Evolutionary conservation across 2,888 invertebrate species (phyloP).

Genomic region (Atrina japonica): DNA sequence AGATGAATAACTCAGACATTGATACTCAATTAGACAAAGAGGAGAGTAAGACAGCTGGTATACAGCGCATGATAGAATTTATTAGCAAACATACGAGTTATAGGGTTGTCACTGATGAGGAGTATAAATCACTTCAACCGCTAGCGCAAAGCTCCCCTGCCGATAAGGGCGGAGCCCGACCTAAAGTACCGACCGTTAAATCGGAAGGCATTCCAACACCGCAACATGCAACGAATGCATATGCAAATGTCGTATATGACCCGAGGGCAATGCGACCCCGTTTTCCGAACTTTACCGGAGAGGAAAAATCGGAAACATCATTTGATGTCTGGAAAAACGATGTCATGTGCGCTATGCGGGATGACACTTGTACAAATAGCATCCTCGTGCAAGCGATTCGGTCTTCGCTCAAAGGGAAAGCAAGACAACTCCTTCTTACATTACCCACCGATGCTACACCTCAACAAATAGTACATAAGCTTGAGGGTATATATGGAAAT

Average conservation of each 20-base stretch:
- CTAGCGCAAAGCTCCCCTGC: constrained; percentile 12
- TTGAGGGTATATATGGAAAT: too few species aligned
- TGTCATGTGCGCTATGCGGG: constrained; percentile 2
- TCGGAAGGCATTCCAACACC: too few species aligned
- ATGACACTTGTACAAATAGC: neutral
- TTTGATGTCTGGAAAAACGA: constrained; percentile 31
- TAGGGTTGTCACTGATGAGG: constrained; percentile 4
- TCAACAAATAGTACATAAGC: too few species aligned
- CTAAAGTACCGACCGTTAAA: neutral
- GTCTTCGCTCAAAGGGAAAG: constrained; percentile 12
- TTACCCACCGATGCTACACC: too few species aligned
- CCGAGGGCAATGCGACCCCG: neutral
- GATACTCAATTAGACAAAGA: too few species aligned
- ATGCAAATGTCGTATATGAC: neutral
- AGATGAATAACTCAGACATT: too few species aligned
- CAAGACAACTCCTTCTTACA: constrained; percentile 19
- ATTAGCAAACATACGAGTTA: constrained; percentile 9
- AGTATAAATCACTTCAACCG: neutral
- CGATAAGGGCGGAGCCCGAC: neutral
- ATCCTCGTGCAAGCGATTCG: constrained; percentile 8
- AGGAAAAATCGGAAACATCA: constrained; percentile 19
- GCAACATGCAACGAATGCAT: too few species aligned
- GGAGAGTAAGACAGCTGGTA: too few species aligned
- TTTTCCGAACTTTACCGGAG: constrained; percentile 11
- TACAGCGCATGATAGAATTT: too few species aligned